These are phyloP conservation scores for Leptodactylus fuscus DNA, from an alignment of 2,113 vertebrate genomes.

Conservation along the genomic window DNA sequence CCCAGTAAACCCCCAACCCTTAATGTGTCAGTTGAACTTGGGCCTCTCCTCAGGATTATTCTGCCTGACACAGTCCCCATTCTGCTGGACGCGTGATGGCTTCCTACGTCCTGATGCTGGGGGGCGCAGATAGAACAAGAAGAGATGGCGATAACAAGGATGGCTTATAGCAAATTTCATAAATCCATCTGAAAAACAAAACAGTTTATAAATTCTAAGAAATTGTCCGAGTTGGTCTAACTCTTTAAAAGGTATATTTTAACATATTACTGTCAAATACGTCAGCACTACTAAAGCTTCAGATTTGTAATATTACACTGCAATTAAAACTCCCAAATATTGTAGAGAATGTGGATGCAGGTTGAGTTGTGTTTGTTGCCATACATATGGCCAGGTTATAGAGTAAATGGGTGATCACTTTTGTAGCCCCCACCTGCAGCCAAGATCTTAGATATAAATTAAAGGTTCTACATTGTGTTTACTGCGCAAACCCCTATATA, in stretches of 20 bases:
- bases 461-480: background rate
- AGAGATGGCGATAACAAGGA: constrained; percentile 55
- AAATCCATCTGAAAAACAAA: constrained; percentile 50
- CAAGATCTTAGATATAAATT: no score
- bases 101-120: constrained; percentile 50
- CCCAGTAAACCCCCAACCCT: constrained; percentile 40
- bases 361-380: background rate
- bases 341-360: no score
- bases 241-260: no score
- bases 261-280: no score
- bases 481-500: background rate
- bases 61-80: constrained; percentile 45
- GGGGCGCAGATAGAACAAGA: constrained; percentile 52
- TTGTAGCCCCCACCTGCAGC: background rate
- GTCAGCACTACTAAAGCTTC: no score
- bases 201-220: background rate
- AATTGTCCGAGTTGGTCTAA: no score
- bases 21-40: constrained; percentile 39
- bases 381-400: background rate
- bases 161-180: constrained; percentile 46
- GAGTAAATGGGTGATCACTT: background rate
- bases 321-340: no score
- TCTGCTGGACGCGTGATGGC: constrained; percentile 44
- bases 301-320: no score
- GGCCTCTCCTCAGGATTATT: constrained; percentile 20